Conservation (phyloP, 2,888 invertebrate species). For the Cephalotes varians region DNA sequence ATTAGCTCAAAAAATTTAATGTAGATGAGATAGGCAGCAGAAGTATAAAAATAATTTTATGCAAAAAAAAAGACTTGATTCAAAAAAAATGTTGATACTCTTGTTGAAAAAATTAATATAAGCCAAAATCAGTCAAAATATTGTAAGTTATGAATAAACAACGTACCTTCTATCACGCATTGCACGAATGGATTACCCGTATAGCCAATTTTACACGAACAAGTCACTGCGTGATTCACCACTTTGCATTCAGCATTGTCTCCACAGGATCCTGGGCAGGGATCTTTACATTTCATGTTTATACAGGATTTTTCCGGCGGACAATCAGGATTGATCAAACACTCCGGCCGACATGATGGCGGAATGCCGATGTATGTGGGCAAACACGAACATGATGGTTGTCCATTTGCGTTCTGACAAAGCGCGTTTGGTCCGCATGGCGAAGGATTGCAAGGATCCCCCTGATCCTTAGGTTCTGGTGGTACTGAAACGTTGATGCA, state of each 20-base stretch:
- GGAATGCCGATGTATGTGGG: constrained; percentile 92
- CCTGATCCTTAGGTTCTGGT: constrained; percentile 82
- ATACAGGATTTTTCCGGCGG: constrained; percentile 92
- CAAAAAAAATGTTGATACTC: neutral
- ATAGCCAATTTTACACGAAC: constrained; percentile 91
- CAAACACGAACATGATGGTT: constrained; percentile 92
- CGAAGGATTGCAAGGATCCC: constrained; percentile 91
- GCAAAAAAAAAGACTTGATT: neutral
- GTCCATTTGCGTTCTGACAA: constrained; percentile 89
- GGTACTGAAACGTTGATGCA: constrained; percentile 71
- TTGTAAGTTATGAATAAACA: neutral
- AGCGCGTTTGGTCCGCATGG: constrained; percentile 94
- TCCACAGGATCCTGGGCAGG: constrained; percentile 94
- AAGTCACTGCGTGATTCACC: constrained; percentile 93
- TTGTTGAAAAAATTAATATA: neutral
- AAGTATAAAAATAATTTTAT: neutral
- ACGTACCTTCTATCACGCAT: constrained; percentile 88
- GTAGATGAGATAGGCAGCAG: neutral
- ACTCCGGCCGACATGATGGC: constrained; percentile 94
- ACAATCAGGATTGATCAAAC: constrained; percentile 93
- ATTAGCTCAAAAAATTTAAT: neutral
- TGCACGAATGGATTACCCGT: constrained; percentile 94
- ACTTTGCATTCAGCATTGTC: constrained; percentile 93
- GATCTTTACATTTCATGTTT: constrained; percentile 93
- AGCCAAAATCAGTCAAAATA: neutral